Evolutionary conservation across 2,113 vertebrate genomes (phyloP), one percentile per base, ranked within the genome.

Genomic region (Artemisiospiza belli): DNA sequence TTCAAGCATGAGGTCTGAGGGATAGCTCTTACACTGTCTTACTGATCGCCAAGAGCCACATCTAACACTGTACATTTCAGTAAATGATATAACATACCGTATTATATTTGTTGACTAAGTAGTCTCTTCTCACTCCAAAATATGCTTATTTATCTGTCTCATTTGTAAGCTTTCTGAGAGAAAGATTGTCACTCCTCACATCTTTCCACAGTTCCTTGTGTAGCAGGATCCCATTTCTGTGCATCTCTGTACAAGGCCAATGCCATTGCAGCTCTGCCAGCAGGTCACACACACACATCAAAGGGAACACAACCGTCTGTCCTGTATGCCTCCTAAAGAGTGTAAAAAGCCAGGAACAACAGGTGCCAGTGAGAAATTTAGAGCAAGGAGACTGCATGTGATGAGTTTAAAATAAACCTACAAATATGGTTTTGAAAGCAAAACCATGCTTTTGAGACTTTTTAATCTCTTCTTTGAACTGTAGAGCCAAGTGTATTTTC

Each of bases 391-490:
- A 19, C n/a, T 58, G 37, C 25, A 55, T 5, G 3, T 23, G 1
- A 69, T 58, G 37, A 41, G 70, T 87, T 95, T 54, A 72, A 11
- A 13, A 39, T 69, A 70, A 70, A 83, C 18, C 75, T 64, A 35
- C 25, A 55, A 67, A 83, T 31, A 17, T 0, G 14, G 30, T 68
- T 83, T 47, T 37, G 59, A 51, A 77, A 90, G 44, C 43, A 89
- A 90, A n/a, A 11, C 2, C 23, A 28, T 46, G 25, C n/a, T 54
- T 86, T 28, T 15, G 31, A 73, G 58, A 51, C 7, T 19, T 83
- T 83, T 70, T 46, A 27, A 27, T 94, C 49, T 85, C 9, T 11
- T 49, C 78, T 95, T 97, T 84, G 66, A 95, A 87, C 33, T 80
- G 43, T 4, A 2, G n/a, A 85, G 77, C 12, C 58, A 76, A 43